Evolutionary conservation across 2,113 vertebrate species (phyloP), one percentile per base, ranked within the genome.

Genomic region (Scomber scombrus): DNA sequence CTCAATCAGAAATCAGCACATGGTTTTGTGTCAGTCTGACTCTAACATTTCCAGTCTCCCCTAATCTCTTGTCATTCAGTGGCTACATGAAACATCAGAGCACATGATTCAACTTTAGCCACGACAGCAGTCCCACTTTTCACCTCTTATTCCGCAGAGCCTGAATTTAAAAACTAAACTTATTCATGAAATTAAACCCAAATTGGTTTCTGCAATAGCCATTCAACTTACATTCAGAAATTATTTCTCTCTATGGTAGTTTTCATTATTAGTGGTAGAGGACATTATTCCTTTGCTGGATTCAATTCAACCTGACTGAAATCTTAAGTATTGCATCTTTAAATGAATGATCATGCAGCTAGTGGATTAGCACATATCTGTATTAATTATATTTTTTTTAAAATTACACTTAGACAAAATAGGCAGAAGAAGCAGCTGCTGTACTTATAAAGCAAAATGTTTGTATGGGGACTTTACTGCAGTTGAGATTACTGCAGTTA

Each of bases 21-120:
- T 67, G 11, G 19, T 49, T 23, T 31, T 9, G 3, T 55, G 51
- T 29, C n/a, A 61, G 50, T 51, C 45, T 68, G 11, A 70, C 19
- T 54, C 9, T 16, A 72, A 31, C 45, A 45, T 18, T 8, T 47
- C 50, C 3, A 29, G 21, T 40, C 34, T 60, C 61, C n/a, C 67
- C n/a, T 60, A 14, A 55, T 26, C 60, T 56, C 9, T 21, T 62
- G n/a, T 79, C 56, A 19, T 29, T 69, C 19, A 55, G 78, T 19
- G 40, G 85, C 75, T 86, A 87, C 87, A 90, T 69, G 18, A 83
- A 87, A 90, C 78, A 64, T 85, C 68, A 21, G 21, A 64, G 26
- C 31, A 63, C 71, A 75, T 11, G 54, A 82, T 68, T 65, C 54
- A 78, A 57, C 73, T 51, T 64, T 1, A 52, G 67, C 31, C 74